Evolutionary conservation across 2,888 invertebrate genomes (phyloP), one percentile per base, ranked within the genome.

Genomic region (Ectemnius continuus): DNA sequence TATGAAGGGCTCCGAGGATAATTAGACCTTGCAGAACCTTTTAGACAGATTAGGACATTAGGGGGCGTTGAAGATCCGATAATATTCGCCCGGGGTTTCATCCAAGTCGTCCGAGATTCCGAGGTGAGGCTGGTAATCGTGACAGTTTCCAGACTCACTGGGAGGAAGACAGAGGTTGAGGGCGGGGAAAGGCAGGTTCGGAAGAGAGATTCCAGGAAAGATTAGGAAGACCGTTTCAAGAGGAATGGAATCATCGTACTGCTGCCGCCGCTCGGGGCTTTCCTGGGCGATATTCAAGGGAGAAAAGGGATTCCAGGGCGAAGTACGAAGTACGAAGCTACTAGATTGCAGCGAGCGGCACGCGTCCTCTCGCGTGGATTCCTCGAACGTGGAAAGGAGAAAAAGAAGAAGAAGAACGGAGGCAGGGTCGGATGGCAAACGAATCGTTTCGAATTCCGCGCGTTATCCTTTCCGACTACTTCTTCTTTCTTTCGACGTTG

Each of bases 351-450:
- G 76, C 70, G 28, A 71, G 36, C 36, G 80, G 83, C 79, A 83
- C 84, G 83, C 83, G 81, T 81, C 83, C 81, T 81, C 83, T 83
- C 81, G 76, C 83, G 78, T 71, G 78, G 75, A 83, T 83, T 80
- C 80, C 72, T 28, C 68, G 8, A 11, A 11, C 36, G 36, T 36
- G 5, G 36, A 36, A 57, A 76, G 70, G 70, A 72, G 75, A 67
- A 73, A 71, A 61, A 75, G 67, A 68, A 60, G 67, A 68, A 60
- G 65, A 58, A 59, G 52, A 67, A 36, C 56, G 52, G 2, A 60
- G 45, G 59, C 52, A 64, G 69, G 70, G 57, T 75, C 69, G 82
- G 80, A 83, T 81, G 76, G 84, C 84, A 83, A 83, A 83, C 82
- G 81, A 83, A 81, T 83, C 84, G 84, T 83, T 83, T 83, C 76